These are phyloP conservation scores for Hippocampus guttulatus DNA, from an alignment of 2,113 vertebrate genomes.

Conservation along the genomic window DNA sequence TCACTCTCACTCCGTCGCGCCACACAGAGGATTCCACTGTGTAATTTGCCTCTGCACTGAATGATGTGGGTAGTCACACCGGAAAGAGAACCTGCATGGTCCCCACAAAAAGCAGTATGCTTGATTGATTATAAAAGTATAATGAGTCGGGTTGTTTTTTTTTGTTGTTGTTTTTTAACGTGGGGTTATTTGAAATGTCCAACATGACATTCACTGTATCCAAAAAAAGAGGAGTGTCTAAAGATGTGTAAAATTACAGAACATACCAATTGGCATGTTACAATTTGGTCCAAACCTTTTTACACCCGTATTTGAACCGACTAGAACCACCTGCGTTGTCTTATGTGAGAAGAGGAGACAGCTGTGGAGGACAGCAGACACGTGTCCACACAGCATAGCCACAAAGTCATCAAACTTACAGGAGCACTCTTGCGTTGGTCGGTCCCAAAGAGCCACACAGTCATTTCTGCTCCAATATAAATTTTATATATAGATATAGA, in stretches of 20 bases:
- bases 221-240: neutral
- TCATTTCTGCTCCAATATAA: neutral
- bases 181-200: slow-evolving; percentile 3
- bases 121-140: slow-evolving; percentile 6
- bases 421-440: neutral
- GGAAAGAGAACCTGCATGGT: slow-evolving; percentile 14
- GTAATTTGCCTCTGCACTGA: slow-evolving; percentile 38
- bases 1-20: slow-evolving; percentile 53
- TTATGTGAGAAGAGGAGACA: slow-evolving; percentile 5
- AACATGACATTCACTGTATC: neutral
- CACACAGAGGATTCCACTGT: slow-evolving; percentile 40
- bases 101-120: slow-evolving; percentile 12
- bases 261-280: neutral
- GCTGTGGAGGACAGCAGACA: slow-evolving; percentile 1
- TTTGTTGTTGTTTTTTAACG: neutral
- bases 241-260: neutral
- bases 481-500: too few species aligned
- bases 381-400: neutral
- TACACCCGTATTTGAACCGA: neutral
- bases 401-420: slow-evolving; percentile 1
- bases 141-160: slow-evolving; percentile 17
- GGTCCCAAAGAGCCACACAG: neutral
- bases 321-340: neutral
- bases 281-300: neutral
- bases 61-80: slow-evolving; percentile 31